Evolutionary conservation across 30 jellyfish, hydroid and myxozoan species (phyloP), one percentile per base, ranked within the genome.

Genomic region (Catostylus mosaicus): DNA sequence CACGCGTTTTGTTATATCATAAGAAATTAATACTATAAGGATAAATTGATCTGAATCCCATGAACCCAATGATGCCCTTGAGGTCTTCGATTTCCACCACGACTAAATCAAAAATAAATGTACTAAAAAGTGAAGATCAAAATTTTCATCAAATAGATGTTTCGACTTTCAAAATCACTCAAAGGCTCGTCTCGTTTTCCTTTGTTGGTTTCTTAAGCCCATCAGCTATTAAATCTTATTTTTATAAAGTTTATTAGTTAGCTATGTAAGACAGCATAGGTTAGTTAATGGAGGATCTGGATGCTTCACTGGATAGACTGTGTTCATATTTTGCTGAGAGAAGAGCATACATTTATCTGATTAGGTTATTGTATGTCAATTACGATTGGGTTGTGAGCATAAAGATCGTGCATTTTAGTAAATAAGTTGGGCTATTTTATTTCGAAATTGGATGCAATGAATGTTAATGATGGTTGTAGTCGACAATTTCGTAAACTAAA

Each of bases 221-320:
- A 68, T 34, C 34, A 38, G 31, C 20, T 36, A 26, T 68, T 68
- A 33, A 35, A 5, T 61, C 40, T 35, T 68, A 68, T 68, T 68
- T 68, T 68, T 68, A 35, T 68, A 68, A 43, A 7, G 80, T 68
- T 46, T 35, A 26, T 35, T 33, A 68, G 64, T 10, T 68, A 68
- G 80, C 64, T 46, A 46, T 37, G 80, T 68, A 9, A 2, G 64
- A 23, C 40, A 19, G 56, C 64, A 19, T 68, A 68, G 80, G 66
- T 34, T 30, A 20, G 80, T 33, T 32, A 9, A 68, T 7, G 64
- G 31, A 12, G 37, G 14, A 32, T 32, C 35, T 37, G 8, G 7
- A 36, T 35, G 78, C 75, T 35, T 59, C n/a, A 59, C 88, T 9
- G 88, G 88, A 77, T 14, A 77, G 88, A 77, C 88, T 77, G 88